Evolutionary conservation across 1,140 invertebrate genomes (phyloP), one percentile per base, ranked within the genome.

Genomic region (Habropoda laboriosa): DNA sequence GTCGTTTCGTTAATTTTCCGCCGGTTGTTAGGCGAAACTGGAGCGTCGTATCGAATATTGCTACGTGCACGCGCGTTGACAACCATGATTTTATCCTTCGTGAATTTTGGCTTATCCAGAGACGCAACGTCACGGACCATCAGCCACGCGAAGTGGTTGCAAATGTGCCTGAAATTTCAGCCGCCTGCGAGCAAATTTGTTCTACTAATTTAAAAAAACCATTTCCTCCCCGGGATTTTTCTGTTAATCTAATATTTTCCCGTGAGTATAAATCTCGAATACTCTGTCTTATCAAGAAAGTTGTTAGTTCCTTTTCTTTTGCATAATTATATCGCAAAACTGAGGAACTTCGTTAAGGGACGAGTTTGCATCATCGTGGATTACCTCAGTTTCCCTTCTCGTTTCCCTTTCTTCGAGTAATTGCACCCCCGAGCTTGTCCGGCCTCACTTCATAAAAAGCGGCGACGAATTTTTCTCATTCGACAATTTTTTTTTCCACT

Each of bases 251-350:
- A 45, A 45, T 45, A 45, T 45, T 12, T 45, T 45, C 16, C 12
- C 10, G 12, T 3, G 3, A 45, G 12, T 45, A 45, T n/a, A n/a
- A n/a, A n/a, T n/a, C n/a, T 12, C 42, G 16, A 2, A 13, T 1
- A 16, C 7, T 35, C 51, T 27, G 1, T 24, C 24, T 42, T n/a
- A 18, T 57, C 55, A n/a, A 49, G 21, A 21, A 49, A 1, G 6
- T 21, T 49, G 47, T 6, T 30, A 21, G 55, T 21, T 30, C 6
- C 21, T 30, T 42, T 32, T 21, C 24, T 64, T 64, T 45, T 16
- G 40, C 40, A 49, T 49, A 67, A 67, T 67, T 67, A 49, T 35
- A n/a, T 49, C 27, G 18, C 18, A 5, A 35, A 35, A 67, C 49
- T 67, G n/a, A 66, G 45, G n/a, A 51, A 67, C 30, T 67, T 49